Conservation (phyloP, 2,797 vertebrate species). For the Picus viridis region DNA sequence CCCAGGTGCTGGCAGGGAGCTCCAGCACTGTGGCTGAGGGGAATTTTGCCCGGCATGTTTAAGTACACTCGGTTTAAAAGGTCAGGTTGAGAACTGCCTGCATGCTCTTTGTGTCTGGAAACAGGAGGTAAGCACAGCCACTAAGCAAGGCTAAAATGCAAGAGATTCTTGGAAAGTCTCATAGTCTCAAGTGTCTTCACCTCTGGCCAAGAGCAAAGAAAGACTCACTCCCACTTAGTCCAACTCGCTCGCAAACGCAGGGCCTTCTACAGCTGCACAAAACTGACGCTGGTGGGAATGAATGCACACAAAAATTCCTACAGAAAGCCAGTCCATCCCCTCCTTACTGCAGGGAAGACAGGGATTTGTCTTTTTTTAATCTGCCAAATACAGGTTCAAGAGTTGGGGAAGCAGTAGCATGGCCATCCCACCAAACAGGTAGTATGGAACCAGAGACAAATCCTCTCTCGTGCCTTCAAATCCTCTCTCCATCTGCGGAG, state of each 20-base stretch:
- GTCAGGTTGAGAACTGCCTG: not conserved
- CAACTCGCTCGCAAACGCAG: not conserved
- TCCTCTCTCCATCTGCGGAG: not conserved
- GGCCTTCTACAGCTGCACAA: constrained; percentile 22
- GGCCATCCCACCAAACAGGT: not conserved
- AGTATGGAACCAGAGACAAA: not conserved
- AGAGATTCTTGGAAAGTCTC: constrained; percentile 34
- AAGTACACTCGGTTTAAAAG: not conserved
- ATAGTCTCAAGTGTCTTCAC: not conserved
- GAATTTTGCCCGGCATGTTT: not conserved
- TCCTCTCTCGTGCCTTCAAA: not conserved
- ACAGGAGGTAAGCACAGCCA: not conserved
- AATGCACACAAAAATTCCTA: not conserved
- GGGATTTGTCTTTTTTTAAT: not conserved
- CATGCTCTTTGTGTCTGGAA: not conserved
- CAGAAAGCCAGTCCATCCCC: not conserved
- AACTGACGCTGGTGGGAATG: constrained; percentile 32
- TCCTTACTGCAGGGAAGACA: not conserved
- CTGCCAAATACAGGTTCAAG: not conserved
- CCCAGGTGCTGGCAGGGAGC: not conserved
- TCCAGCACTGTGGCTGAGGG: not conserved
- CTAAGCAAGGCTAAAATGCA: not conserved
- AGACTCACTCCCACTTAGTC: not conserved
- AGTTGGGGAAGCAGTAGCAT: fast-evolving
- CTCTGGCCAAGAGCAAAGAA: constrained; percentile 43